Conservation (phyloP, 2,888 invertebrate species). For the Meteorus colon region DNA sequence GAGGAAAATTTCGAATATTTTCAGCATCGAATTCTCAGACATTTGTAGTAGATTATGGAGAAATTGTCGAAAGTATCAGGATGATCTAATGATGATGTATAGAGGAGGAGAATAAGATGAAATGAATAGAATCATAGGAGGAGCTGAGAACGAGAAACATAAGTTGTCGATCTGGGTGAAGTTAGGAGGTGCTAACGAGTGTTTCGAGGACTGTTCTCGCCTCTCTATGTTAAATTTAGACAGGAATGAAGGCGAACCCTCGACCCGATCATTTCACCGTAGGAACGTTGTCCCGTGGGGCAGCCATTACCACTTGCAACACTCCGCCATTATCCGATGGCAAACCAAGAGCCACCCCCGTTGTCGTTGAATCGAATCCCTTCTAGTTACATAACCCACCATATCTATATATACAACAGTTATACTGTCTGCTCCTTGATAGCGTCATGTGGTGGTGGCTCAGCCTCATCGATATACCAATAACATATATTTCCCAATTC, state of each 20-base stretch:
- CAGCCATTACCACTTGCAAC: constrained; percentile 61
- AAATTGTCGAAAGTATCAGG: background rate
- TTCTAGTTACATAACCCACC: constrained; percentile 59
- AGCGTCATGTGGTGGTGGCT: background rate
- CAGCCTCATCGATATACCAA: background rate
- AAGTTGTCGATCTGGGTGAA: constrained; percentile 53
- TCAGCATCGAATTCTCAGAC: too few species aligned
- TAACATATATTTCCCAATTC: background rate
- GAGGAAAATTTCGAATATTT: too few species aligned
- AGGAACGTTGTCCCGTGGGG: constrained; percentile 59
- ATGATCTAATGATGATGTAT: background rate
- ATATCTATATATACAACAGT: constrained; percentile 8
- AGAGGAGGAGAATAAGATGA: constrained; percentile 6
- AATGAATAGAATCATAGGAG: constrained; percentile 21
- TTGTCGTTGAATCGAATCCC: constrained; percentile 57
- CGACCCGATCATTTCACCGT: constrained; percentile 37
- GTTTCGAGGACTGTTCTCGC: constrained; percentile 53
- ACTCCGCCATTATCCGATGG: constrained; percentile 60
- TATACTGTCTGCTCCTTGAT: background rate
- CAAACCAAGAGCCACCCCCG: constrained; percentile 47
- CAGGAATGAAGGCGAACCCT: constrained; percentile 26
- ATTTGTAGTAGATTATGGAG: too few species aligned
- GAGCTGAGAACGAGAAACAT: constrained; percentile 30
- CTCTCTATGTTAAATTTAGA: constrained; percentile 8
- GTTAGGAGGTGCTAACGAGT: constrained; percentile 67